Evolutionary conservation across 1,140 invertebrate genomes (phyloP).

Genomic region (Apis dorsata): DNA sequence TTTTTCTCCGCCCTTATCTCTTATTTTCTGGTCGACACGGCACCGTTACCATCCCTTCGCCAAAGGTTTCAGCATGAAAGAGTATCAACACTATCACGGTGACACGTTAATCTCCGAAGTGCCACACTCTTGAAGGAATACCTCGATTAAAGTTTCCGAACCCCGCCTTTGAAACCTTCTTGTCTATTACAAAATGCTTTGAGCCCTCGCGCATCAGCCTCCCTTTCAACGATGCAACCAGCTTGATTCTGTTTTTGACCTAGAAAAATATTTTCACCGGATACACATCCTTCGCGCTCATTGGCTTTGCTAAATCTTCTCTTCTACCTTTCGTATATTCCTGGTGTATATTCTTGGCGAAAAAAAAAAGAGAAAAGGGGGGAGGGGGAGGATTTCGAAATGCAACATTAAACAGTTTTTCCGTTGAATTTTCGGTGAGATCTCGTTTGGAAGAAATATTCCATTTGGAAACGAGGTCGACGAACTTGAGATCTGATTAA

Average conservation of each 20-base stretch:
- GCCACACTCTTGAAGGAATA: constrained; percentile 48
- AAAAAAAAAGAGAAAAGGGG: background rate
- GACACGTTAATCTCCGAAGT: constrained; percentile 49
- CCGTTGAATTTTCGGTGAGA: too few species aligned
- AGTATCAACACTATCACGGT: constrained; percentile 52
- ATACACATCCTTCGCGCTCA: background rate
- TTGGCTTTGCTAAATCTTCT: constrained; percentile 12
- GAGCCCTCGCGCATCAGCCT: constrained; percentile 43
- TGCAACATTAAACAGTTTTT: background rate
- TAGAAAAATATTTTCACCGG: constrained; percentile 39
- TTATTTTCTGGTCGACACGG: constrained; percentile 34
- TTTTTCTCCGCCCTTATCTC: constrained; percentile 11
- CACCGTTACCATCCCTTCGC: constrained; percentile 18
- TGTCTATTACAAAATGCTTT: constrained; percentile 45
- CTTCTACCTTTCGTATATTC: too few species aligned
- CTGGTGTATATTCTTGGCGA: background rate
- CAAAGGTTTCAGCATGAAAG: constrained; percentile 34
- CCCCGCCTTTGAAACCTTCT: constrained; percentile 40
- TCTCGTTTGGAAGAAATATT: background rate
- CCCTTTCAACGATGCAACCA: constrained; percentile 43
- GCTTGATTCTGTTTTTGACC: constrained; percentile 48
- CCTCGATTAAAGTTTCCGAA: constrained; percentile 47
- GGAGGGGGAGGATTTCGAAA: background rate
- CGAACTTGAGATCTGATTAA: too few species aligned
- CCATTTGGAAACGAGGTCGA: background rate